Conservation (phyloP, 2,888 invertebrate genomes). For the Exephanes ischioxanthus region DNA sequence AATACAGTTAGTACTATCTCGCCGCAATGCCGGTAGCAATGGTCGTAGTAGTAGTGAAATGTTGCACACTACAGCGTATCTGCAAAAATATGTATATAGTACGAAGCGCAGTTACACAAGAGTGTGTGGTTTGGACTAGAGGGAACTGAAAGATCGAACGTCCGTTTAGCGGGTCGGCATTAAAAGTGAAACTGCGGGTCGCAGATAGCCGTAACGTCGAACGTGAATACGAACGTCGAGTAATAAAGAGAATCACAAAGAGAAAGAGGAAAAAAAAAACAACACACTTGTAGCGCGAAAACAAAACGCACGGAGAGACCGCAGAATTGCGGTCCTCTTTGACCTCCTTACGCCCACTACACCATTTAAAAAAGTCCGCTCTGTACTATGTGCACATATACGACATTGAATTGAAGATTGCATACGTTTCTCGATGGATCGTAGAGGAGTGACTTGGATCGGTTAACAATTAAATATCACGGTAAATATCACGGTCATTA, state of each 20-base stretch:
- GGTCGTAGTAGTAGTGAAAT: not conserved
- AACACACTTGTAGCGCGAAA: slow-evolving; percentile 17
- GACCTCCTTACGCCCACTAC: slow-evolving; percentile 33
- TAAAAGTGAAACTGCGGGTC: slow-evolving; percentile 82
- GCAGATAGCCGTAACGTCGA: slow-evolving; percentile 64
- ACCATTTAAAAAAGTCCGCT: not conserved
- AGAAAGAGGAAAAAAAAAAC: slow-evolving; percentile 15
- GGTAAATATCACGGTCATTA: not conserved
- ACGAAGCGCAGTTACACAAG: not conserved
- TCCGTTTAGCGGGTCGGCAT: slow-evolving; percentile 78
- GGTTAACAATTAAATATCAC: not conserved
- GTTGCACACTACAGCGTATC: not conserved
- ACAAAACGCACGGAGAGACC: slow-evolving; percentile 34
- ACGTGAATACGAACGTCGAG: not conserved
- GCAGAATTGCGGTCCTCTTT: slow-evolving; percentile 35
- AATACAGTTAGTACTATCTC: slow-evolving; percentile 24
- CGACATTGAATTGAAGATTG: slow-evolving; percentile 31
- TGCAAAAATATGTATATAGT: not conserved
- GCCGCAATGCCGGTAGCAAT: not conserved
- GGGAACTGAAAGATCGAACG: slow-evolving; percentile 46
- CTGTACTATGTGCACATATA: not conserved
- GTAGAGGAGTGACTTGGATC: not conserved
- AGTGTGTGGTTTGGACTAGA: not conserved
- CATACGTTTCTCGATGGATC: not conserved
- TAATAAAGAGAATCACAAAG: not conserved